Evolutionary conservation across 23 tunicate species (phyloP), one percentile per base, ranked within the genome.

Genomic region (Styela plicata): DNA sequence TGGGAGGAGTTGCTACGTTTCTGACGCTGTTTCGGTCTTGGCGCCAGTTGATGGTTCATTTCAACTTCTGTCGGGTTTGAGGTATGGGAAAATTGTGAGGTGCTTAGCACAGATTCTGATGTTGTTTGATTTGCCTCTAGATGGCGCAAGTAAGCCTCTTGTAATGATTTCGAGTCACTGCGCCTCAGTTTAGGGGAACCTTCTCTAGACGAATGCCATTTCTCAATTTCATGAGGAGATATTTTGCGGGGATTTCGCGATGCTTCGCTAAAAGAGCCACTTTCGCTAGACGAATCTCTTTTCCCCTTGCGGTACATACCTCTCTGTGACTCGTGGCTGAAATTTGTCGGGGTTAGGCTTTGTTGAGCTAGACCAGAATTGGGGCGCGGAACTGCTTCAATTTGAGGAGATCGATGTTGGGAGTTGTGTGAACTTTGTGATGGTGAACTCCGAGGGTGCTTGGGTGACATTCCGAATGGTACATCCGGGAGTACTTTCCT

Each of bases 111-210:
- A 44, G 57, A 44, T 44, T 44, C 57, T 13, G 57, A 44, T 13
- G 57, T 44, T 44, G 57, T 44, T 44, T 44, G 57, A 44, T 44
- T 71, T 13, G 77, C 77, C 34, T 26, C 77, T 71, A 71, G 34
- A 71, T 71, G 77, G 37, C 77, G 36, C 23, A 28, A 34, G 77
- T 71, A 71, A 33, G 77, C 77, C 29, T 71, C 34, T 32, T 30
- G 77, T 34, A 71, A 71, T 5, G 77, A 33, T 26, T 33, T 34
- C 17, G 77, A 71, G 13, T 44, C 57, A 13, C 13, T 44, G 7
- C 57, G 57, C 13, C 57, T 44, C 10, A 44, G 57, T 44, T 44
- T 44, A 7, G 57, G 57, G 13, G 57, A 44, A 5, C 10, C 13
- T 44, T 13, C 57, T 7, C 57, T 7, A 44, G 57, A 44, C 7